Evolutionary conservation across 2,888 invertebrate genomes (phyloP).

Genomic region (Vanessa cardui): DNA sequence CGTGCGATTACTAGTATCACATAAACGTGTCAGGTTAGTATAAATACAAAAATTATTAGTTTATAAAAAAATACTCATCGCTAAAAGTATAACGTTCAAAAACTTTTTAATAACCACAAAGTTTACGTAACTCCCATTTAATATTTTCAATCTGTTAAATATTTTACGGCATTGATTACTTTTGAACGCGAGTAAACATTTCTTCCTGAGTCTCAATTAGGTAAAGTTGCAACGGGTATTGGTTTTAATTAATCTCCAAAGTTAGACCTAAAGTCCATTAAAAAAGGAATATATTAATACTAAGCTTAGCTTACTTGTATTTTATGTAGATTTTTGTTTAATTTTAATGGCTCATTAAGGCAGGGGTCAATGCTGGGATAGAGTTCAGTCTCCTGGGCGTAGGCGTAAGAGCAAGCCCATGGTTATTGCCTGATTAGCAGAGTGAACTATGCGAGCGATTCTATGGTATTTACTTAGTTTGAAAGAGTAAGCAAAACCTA

Average conservation of each 20-base stretch:
- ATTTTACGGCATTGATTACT: not conserved
- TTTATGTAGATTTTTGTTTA: not conserved
- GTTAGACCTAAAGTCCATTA: not conserved
- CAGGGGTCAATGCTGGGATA: too few relatives aligned
- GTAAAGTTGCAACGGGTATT: slow-evolving; percentile 11
- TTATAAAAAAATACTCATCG: not conserved
- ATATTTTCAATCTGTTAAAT: slow-evolving; percentile 4
- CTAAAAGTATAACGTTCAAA: not conserved
- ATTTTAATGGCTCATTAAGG: too few relatives aligned
- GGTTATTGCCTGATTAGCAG: too few relatives aligned
- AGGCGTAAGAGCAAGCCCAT: too few relatives aligned
- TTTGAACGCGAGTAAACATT: not conserved
- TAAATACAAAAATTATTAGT: too few relatives aligned
- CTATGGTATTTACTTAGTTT: too few relatives aligned
- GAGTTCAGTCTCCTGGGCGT: too few relatives aligned
- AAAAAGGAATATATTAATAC: slow-evolving; percentile 1
- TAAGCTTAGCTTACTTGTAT: not conserved
- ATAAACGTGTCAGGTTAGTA: too few relatives aligned
- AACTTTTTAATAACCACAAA: not conserved
- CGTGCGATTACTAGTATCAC: too few relatives aligned
- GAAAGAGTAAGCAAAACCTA: too few relatives aligned
- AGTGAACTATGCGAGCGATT: too few relatives aligned
- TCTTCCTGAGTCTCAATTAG: not conserved
- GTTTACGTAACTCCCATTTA: not conserved
- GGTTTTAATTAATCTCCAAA: slow-evolving; percentile 10